These are phyloP conservation scores for Aplidium turbinatum DNA, from an alignment of 23 tunicate species.

Conservation along the genomic window DNA sequence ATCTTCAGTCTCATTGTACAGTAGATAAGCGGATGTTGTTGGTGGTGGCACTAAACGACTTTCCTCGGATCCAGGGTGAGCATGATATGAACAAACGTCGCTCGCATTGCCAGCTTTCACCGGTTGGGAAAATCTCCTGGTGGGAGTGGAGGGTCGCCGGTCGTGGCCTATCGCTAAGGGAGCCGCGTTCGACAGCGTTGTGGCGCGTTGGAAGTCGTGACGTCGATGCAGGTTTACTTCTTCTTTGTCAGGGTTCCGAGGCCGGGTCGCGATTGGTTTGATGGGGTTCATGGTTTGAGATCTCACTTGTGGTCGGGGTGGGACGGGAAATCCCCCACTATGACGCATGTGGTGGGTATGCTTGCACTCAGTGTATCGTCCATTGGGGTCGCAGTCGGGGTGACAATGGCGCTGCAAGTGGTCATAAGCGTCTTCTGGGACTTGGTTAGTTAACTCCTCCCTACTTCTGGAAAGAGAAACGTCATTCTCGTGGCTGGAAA, in stretches of 20 bases:
- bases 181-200: conserved; percentile 30
- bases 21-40: no score
- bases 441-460: conserved; percentile 1
- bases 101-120: no score
- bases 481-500: conserved; percentile 45
- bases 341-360: conserved; percentile 41
- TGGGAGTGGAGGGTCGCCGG: neutral
- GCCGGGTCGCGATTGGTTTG: neutral
- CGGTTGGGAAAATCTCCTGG: neutral
- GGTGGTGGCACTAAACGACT: no score
- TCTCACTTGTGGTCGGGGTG: conserved; percentile 37
- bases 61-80: no score
- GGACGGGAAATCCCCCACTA: neutral
- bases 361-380: conserved; percentile 12
- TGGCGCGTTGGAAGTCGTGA: conserved; percentile 34
- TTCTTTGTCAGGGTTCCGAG: conserved; percentile 12
- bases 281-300: conserved; percentile 47
- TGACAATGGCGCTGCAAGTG: conserved; percentile 83
- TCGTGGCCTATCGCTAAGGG: neutral
- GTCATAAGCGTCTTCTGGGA: conserved; percentile 49
- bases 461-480: no score
- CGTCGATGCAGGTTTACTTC: conserved; percentile 1
- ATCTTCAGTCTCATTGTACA: no score
- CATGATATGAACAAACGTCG: no score
- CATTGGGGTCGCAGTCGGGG: conserved; percentile 4